Evolutionary conservation across 2,888 invertebrate species (phyloP).

Genomic region (Amiota mariae): DNA sequence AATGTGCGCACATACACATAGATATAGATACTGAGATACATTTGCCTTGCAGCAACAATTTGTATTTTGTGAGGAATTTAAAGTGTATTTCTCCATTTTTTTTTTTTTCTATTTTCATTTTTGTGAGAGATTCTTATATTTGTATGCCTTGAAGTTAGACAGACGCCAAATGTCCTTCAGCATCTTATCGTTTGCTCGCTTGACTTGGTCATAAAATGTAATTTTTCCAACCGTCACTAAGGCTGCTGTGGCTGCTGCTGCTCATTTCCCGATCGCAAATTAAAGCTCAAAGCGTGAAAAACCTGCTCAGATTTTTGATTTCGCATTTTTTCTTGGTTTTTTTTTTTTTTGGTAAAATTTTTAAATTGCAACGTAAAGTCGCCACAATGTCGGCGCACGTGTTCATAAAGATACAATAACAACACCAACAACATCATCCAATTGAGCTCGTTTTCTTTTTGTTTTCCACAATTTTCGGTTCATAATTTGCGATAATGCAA

Average conservation of each 20-base stretch:
- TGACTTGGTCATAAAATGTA: conserved; percentile 14
- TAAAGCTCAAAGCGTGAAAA: conserved; percentile 10
- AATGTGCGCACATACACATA: neutral
- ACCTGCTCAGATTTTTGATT: conserved; percentile 22
- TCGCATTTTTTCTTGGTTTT: conserved; percentile 30
- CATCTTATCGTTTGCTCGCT: conserved; percentile 28
- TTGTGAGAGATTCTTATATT: neutral
- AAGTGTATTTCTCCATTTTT: conserved; percentile 24
- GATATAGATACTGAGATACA: neutral
- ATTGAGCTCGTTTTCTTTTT: conserved; percentile 10
- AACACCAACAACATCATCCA: neutral
- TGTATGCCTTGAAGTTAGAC: conserved; percentile 27
- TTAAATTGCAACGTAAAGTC: no score
- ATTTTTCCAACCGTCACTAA: conserved; percentile 11
- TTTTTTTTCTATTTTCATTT: neutral
- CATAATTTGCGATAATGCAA: conserved; percentile 30
- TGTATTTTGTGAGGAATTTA: conserved; percentile 28
- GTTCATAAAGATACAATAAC: neutral
- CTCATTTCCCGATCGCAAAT: conserved; percentile 14
- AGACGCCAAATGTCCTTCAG: conserved; percentile 61
- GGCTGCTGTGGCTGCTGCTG: neutral
- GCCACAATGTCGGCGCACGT: conserved; percentile 15
- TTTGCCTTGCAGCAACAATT: conserved; percentile 23
- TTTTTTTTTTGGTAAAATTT: conserved; percentile 31
- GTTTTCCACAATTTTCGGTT: conserved; percentile 22